Percentiles rank a stretch among this genome's conserved stretches.
These are phyloP conservation scores for Enteromius afrohamiltoni DNA, from an alignment of 2,797 vertebrate species.

Conservation along the genomic window DNA sequence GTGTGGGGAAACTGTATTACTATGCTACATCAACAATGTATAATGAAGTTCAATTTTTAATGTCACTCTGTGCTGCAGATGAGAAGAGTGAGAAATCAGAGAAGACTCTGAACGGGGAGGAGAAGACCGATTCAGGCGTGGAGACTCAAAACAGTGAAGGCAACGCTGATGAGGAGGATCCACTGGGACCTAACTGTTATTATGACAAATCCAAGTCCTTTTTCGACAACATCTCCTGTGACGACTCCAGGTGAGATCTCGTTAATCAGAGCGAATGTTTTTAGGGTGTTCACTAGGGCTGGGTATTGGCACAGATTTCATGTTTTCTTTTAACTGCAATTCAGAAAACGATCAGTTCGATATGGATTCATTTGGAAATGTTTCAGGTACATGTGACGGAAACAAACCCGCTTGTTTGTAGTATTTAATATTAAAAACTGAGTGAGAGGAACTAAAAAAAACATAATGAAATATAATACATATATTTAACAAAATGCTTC, in stretches of 20 bases:
- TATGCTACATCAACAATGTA: not conserved
- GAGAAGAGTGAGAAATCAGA: slow-evolving; percentile 89
- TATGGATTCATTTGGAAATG: not conserved
- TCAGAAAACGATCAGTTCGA: not conserved
- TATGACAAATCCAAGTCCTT: slow-evolving; percentile 99
- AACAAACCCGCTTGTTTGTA: no score
- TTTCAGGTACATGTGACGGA: not conserved
- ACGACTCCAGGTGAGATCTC: slow-evolving; percentile 85
- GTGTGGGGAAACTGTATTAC: not conserved
- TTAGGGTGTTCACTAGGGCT: not conserved
- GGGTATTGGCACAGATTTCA: not conserved
- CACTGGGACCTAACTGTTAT: slow-evolving; percentile 86
- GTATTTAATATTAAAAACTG: not conserved
- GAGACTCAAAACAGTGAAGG: slow-evolving; percentile 90
- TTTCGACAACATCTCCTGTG: slow-evolving; percentile 97
- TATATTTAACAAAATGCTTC: not conserved
- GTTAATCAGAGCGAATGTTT: not conserved
- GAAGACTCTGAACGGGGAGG: slow-evolving; percentile 91
- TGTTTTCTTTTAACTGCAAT: not conserved
- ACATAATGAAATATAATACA: not conserved
- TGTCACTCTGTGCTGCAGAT: slow-evolving; percentile 72
- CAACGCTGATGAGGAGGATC: slow-evolving; percentile 86
- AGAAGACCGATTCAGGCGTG: slow-evolving; percentile 86
- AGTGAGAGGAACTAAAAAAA: not conserved
- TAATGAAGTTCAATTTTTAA: not conserved